Evolutionary conservation across 2,888 invertebrate genomes (phyloP).

Genomic region (Malacosoma neustria): DNA sequence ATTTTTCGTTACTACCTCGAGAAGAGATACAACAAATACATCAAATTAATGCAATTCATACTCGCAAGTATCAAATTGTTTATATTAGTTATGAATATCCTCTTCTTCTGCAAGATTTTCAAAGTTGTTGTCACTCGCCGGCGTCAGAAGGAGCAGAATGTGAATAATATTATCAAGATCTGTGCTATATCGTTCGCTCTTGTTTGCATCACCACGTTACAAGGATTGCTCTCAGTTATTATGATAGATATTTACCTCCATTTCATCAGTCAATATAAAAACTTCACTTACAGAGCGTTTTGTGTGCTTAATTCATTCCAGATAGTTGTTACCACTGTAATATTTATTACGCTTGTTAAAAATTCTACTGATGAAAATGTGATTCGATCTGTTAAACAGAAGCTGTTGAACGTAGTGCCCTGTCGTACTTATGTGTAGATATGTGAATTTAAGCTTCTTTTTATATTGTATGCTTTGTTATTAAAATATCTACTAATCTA

Average conservation of each 20-base stretch:
- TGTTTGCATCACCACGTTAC: constrained; percentile 37
- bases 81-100: constrained; percentile 28
- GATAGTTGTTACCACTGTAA: not conserved
- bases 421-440: not conserved
- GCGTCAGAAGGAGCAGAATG: constrained; percentile 7
- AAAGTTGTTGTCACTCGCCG: constrained; percentile 21
- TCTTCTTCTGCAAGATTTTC: constrained; percentile 38
- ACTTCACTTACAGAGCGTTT: constrained; percentile 1
- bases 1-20: constrained; percentile 8
- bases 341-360: constrained; percentile 1
- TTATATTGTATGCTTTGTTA: no score
- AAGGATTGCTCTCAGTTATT: constrained; percentile 37
- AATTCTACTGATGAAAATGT: not conserved
- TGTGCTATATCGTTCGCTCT: constrained; percentile 32
- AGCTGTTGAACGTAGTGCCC: not conserved
- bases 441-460: no score
- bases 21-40: constrained; percentile 1
- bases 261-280: constrained; percentile 8
- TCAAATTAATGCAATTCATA: constrained; percentile 14
- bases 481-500: no score
- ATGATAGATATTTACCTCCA: constrained; percentile 2
- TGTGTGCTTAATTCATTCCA: constrained; percentile 18
- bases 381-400: not conserved
- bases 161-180: constrained; percentile 14
- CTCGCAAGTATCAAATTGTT: constrained; percentile 34